Evolutionary conservation across 2,797 vertebrate species (phyloP).

Genomic region (Enteromius trimaculatus): DNA sequence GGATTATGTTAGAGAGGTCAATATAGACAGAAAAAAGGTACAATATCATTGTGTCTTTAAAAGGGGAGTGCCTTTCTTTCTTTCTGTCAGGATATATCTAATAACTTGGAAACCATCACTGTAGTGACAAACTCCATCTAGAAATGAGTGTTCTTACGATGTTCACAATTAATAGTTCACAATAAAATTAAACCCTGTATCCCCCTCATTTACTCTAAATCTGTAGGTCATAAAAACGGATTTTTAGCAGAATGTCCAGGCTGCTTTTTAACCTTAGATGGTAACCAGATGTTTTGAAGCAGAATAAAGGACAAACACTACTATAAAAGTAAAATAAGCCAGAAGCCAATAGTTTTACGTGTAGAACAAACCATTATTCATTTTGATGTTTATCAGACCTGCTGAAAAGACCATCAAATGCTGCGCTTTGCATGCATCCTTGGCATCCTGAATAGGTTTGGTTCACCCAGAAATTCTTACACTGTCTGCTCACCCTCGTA

Average conservation of each 20-base stretch:
- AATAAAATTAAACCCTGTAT: not conserved
- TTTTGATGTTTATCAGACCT: not conserved
- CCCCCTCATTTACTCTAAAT: not conserved
- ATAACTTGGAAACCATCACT: slow-evolving; percentile 1
- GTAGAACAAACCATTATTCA: not conserved
- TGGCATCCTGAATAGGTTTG: not conserved
- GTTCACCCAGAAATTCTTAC: not conserved
- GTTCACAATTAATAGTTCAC: not conserved
- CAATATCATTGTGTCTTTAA: not conserved
- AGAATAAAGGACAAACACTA: not conserved
- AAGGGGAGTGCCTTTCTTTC: not conserved
- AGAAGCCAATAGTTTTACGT: not conserved
- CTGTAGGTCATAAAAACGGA: not conserved
- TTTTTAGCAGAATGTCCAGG: not conserved
- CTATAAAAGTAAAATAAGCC: not conserved
- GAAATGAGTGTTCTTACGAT: not conserved
- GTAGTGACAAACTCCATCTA: not conserved
- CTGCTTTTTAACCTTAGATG: not conserved
- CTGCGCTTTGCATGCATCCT: not conserved
- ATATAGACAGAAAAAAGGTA: not conserved
- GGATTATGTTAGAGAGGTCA: slow-evolving; percentile 12
- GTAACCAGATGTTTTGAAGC: not conserved
- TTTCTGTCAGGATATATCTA: not conserved
- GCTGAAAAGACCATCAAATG: not conserved
- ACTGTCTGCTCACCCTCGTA: not conserved